Evolutionary conservation across 2,888 invertebrate species (phyloP).

Genomic region (Clivina fossor): DNA sequence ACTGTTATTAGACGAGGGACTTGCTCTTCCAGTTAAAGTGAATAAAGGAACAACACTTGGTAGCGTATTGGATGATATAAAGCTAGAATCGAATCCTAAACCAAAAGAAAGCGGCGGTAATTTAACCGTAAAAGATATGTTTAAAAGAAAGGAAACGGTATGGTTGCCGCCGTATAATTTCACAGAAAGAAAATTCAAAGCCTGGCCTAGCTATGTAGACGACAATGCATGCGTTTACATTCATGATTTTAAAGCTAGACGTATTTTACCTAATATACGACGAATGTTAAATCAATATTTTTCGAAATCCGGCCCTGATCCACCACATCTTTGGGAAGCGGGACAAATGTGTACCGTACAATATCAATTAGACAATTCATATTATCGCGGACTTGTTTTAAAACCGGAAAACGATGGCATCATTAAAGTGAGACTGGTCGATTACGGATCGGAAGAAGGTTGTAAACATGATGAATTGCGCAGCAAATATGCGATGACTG

Average conservation of each 20-base stretch:
- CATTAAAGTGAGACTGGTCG: conserved; percentile 69
- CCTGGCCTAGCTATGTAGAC: conserved; percentile 65
- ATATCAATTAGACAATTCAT: conserved; percentile 65
- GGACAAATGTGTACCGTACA: conserved; percentile 71
- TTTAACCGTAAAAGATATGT: no score
- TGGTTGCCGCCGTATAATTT: conserved; percentile 65
- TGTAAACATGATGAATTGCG: conserved; percentile 61
- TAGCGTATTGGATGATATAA: no score
- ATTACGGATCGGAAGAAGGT: conserved; percentile 79
- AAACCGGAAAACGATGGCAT: conserved; percentile 52
- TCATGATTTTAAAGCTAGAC: conserved; percentile 45
- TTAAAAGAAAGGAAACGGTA: no score
- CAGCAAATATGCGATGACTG: conserved; percentile 62
- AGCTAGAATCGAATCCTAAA: no score
- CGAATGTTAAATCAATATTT: conserved; percentile 56
- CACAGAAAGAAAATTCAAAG: conserved; percentile 58
- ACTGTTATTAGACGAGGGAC: conserved; percentile 9
- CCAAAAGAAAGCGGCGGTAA: no score
- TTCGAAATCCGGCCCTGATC: conserved; percentile 53
- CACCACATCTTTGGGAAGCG: conserved; percentile 59
- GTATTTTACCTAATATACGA: conserved; percentile 55
- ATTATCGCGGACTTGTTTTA: conserved; percentile 70
- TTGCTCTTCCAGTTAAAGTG: conserved; percentile 23
- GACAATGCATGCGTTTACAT: conserved; percentile 53
- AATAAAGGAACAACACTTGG: no score